A percentile compares a stretch with the other conserved stretches of the same genome.
phyloP scores from a whole-genome alignment of 64 coral and sea anemone species.

The Stichodactyla helianthus region DNA sequence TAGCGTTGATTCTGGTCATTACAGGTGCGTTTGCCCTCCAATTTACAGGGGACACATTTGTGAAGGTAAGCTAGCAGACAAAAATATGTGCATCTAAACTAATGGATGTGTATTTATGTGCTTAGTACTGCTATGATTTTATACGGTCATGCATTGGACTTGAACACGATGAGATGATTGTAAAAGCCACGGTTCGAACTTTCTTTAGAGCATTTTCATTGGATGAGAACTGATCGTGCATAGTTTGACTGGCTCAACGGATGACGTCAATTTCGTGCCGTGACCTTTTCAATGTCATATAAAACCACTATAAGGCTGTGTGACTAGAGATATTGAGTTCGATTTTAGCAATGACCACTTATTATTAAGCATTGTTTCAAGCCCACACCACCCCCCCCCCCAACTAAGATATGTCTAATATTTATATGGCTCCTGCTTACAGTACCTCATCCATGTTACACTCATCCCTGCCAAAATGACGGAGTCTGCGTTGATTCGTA shows the following conservation, averaged over 20 bases:
- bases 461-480: slow-evolving; percentile 73
- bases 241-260: too few species aligned
- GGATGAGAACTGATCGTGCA: too few species aligned
- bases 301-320: too few species aligned
- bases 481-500: slow-evolving; percentile 93
- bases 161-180: too few species aligned
- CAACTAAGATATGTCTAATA: background rate
- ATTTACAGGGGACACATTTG: slow-evolving; percentile 73
- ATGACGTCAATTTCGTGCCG: too few species aligned
- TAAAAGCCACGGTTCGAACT: too few species aligned
- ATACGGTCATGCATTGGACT: background rate
- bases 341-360: too few species aligned
- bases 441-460: slow-evolving; percentile 92
- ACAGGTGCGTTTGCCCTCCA: slow-evolving; percentile 67
- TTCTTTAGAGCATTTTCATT: too few species aligned
- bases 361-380: too few species aligned
- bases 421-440: background rate
- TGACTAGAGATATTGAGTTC: too few species aligned
- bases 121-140: background rate
- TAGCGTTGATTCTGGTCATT: slow-evolving; percentile 55
- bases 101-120: background rate
- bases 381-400: background rate
- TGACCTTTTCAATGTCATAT: too few species aligned
- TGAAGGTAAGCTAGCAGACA: slow-evolving; percentile 58
- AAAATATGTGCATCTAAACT: background rate